Evolutionary conservation across 2,797 vertebrate species (phyloP).

Genomic region (Vultur gryphus): DNA sequence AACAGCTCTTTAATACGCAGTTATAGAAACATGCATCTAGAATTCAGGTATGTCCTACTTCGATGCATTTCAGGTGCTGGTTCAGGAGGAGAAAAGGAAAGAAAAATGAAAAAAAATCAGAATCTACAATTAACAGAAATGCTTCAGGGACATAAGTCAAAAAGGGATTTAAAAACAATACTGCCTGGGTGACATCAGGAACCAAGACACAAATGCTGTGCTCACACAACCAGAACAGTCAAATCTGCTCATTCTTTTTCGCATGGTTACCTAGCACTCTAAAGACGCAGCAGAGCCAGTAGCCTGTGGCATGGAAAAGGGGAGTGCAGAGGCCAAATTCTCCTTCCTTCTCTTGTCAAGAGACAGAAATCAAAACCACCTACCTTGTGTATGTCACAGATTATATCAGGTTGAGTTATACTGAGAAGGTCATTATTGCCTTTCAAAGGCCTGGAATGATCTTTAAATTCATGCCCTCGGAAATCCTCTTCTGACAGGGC

Average conservation of each 20-base stretch:
- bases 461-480: conserved; percentile 85
- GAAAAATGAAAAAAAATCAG: background rate
- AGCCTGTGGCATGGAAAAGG: background rate
- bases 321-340: background rate
- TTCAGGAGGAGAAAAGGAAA: background rate
- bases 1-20: background rate
- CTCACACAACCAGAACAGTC: conserved; percentile 14
- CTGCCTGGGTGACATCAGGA: background rate
- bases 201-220: background rate
- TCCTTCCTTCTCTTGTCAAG: background rate
- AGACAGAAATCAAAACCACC: background rate
- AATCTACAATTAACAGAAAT: background rate
- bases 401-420: conserved; percentile 86
- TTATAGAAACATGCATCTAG: background rate
- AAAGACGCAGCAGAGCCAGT: background rate
- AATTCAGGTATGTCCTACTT: conserved; percentile 12
- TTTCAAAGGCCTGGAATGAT: conserved; percentile 82
- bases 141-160: background rate
- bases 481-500: conserved; percentile 84
- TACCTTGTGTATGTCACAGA: conserved; percentile 94
- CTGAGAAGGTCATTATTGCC: conserved; percentile 96
- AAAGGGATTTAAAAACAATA: background rate
- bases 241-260: conserved; percentile 13
- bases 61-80: background rate
- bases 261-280: background rate